These are phyloP conservation scores for Polypedilum vanderplanki DNA, from an alignment of 1,140 invertebrate species.

Conservation along the genomic window DNA sequence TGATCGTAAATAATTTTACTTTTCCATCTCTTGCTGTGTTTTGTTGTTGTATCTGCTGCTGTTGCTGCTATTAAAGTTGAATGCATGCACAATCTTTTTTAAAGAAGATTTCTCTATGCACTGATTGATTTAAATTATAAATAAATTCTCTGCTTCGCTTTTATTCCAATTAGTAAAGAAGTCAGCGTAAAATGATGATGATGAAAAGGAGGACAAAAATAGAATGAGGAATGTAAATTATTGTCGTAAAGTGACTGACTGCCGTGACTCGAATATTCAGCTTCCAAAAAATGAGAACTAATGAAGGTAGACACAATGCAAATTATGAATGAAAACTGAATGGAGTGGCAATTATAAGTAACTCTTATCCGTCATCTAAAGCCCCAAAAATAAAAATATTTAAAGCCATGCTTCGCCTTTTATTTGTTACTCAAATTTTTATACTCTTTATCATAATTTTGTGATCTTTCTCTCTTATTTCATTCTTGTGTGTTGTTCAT, in stretches of 20 bases:
- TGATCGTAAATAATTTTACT: not conserved
- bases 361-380: constrained; percentile 5
- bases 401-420: not conserved
- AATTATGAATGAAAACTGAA: constrained; percentile 7
- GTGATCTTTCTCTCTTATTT: not conserved
- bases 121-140: not conserved
- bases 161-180: too few species aligned
- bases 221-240: not conserved
- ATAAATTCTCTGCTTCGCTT: not conserved
- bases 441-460: not conserved
- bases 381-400: too few species aligned
- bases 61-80: not conserved
- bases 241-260: not conserved
- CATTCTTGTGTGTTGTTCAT: not conserved
- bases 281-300: not conserved
- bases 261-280: too few species aligned
- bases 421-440: not conserved
- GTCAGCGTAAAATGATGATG: too few species aligned
- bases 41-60: not conserved
- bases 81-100: not conserved
- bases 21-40: not conserved
- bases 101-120: not conserved
- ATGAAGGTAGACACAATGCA: constrained; percentile 4
- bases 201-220: not conserved
- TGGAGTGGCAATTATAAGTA: not conserved